Conservation (phyloP, 2,797 vertebrate genomes). For the Falco biarmicus region DNA sequence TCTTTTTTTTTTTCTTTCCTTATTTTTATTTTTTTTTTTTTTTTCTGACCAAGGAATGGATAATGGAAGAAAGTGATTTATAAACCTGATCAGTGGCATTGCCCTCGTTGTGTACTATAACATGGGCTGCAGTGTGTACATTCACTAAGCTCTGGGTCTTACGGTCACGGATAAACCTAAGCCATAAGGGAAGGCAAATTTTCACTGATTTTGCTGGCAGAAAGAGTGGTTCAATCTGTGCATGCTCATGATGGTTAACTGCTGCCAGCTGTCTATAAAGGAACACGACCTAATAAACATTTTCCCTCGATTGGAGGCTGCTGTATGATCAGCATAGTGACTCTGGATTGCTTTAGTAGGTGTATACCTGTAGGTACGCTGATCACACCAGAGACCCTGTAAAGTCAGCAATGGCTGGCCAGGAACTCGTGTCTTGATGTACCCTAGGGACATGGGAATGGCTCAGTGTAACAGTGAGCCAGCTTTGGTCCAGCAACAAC, state of each 20-base stretch:
- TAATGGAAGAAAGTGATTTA: neutral
- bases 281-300: neutral
- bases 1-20: neutral
- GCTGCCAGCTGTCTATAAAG: neutral
- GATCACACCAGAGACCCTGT: neutral
- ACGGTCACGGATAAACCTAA: neutral
- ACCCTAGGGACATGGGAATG: neutral
- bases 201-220: conserved; percentile 19
- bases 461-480: conserved; percentile 33
- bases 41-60: neutral
- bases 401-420: neutral
- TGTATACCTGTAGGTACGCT: neutral
- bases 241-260: neutral
- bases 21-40: neutral
- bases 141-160: neutral
- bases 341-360: neutral
- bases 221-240: neutral
- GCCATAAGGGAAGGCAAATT: neutral
- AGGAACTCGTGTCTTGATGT: neutral
- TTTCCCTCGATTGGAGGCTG: neutral
- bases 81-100: neutral
- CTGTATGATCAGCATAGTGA: neutral
- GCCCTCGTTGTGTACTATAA: neutral
- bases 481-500: conserved; percentile 60
- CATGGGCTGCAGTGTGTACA: neutral